These are phyloP conservation scores for Chirona hameri DNA, from an alignment of 2,888 invertebrate genomes.

Conservation along the genomic window DNA sequence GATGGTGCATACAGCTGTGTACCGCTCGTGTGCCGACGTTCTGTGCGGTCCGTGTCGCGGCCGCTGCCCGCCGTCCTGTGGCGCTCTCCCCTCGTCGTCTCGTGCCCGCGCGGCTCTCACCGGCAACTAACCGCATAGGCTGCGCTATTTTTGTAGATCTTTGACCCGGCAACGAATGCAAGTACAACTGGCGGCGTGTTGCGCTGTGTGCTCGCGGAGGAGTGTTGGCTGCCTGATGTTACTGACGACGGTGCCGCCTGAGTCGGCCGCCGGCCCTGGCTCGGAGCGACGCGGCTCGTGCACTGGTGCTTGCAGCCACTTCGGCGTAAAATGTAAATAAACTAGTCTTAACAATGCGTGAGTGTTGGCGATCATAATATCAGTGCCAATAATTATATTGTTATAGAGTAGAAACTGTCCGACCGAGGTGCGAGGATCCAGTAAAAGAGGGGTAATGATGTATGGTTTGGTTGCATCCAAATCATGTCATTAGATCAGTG, in stretches of 20 bases:
- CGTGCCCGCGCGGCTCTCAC: neutral
- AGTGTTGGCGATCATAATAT: neutral
- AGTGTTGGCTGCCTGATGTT: neutral
- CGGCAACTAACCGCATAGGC: neutral
- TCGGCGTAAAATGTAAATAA: neutral
- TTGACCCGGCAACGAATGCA: slow-evolving; percentile 22
- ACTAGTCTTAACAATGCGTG: slow-evolving; percentile 1
- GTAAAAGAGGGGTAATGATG: too few species aligned
- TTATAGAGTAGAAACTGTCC: too few species aligned
- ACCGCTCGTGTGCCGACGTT: too few species aligned
- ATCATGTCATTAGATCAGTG: too few species aligned
- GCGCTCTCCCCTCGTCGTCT: neutral
- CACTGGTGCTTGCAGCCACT: neutral
- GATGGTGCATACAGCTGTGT: too few species aligned
- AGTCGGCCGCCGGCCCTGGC: neutral
- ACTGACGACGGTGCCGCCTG: neutral
- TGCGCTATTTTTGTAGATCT: slow-evolving; percentile 26
- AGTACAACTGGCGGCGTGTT: neutral
- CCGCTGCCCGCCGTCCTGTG: too few species aligned
- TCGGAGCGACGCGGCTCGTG: neutral
- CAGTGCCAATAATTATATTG: too few species aligned
- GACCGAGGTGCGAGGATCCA: too few species aligned
- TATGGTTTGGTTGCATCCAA: too few species aligned
- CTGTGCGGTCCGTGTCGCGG: too few species aligned
- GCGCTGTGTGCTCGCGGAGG: neutral